Conservation (phyloP, 2,113 vertebrate genomes). For the Chionomys nivalis region DNA sequence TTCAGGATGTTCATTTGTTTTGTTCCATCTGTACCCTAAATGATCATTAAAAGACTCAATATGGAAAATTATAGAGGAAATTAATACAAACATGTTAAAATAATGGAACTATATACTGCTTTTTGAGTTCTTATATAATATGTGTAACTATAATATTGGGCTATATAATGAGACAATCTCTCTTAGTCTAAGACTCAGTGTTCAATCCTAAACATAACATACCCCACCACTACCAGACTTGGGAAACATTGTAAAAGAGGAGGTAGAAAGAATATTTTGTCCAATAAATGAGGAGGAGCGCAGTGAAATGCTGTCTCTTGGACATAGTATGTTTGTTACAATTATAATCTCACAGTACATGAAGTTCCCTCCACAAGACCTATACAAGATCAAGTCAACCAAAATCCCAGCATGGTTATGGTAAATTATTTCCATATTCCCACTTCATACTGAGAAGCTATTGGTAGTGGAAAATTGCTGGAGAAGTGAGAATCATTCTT, state of each 20-base stretch:
- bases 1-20: not conserved
- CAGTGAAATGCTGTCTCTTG: not conserved
- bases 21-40: conserved; percentile 19
- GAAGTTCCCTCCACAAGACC: not conserved
- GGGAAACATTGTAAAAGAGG: not conserved
- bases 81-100: conserved; percentile 24
- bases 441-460: not conserved
- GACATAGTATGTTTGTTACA: not conserved
- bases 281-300: not conserved
- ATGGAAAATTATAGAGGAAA: conserved; percentile 5
- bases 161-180: conserved; percentile 39
- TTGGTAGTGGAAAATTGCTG: not conserved
- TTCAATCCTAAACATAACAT: not conserved
- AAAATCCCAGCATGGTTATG: not conserved
- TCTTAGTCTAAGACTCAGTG: not conserved
- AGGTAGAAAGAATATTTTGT: not conserved
- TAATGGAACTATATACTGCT: not conserved
- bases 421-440: not conserved
- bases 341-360: not conserved
- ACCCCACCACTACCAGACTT: not conserved
- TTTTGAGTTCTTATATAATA: conserved; percentile 24
- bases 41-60: conserved; percentile 32
- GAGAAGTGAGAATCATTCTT: not conserved
- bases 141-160: conserved; percentile 12
- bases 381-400: not conserved